Evolutionary conservation across 2,888 invertebrate genomes (phyloP), one percentile per base, ranked within the genome.

Genomic region (Ametastegia equiseti): DNA sequence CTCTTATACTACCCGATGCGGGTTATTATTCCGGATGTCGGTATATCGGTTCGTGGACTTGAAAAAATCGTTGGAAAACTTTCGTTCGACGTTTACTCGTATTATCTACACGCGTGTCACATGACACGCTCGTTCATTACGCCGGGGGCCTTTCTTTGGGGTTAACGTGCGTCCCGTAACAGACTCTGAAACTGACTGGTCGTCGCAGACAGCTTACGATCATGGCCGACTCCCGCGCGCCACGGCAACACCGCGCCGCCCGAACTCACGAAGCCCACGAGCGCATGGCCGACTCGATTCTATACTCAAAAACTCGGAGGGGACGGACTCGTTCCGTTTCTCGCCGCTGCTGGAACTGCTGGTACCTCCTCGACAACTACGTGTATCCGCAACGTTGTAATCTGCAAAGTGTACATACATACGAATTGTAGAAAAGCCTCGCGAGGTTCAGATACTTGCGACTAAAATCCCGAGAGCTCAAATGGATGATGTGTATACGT

Each of bases 121-220:
- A 88, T 88, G 88, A 88, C 85, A 85, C 85, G 85, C 82, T 87
- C 83, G 82, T 83, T 83, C 84, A 86, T 87, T 83, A 83, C 84
- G 85, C 71, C 45, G 63, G 60, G 71, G 47, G 57, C 42, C 45
- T 84, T 82, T 83, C 85, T 81, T 80, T 83, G 77, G 79, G 69
- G 71, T 83, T 81, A 80, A 85, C 85, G 84, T 85, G 87, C 86
- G 85, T 81, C 86, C 84, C 87, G 87, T 83, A 85, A 84, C 84
- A 86, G 84, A 86, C 84, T 84, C 86, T 87, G 87, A 89, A 89
- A 89, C 88, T 87, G 86, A 90, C 89, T 90, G 88, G 82, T 84
- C 85, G 83, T 81, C 63, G 63, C 77, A 54, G 73, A 27, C 42
- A 47, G 47, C 83, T 77, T n/a, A 42, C 50, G 50, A 69, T 63